Evolutionary conservation across 2,888 invertebrate species (phyloP).

Genomic region (Oxyteleia sp.): DNA sequence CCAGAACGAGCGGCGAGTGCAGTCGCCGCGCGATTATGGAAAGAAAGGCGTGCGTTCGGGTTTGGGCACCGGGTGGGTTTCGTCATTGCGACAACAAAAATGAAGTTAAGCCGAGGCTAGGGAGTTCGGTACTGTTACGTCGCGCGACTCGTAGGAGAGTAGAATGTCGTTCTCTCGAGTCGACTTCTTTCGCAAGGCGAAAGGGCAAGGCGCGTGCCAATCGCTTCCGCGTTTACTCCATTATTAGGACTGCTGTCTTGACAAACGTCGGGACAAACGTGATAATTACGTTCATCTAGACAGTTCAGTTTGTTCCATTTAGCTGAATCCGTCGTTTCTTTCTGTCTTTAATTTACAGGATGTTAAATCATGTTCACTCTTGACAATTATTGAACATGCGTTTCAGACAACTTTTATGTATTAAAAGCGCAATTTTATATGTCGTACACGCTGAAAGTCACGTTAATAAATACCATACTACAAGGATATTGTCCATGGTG

Average conservation of each 20-base stretch:
- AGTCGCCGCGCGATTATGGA: conserved; percentile 39
- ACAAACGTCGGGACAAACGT: conserved; percentile 28
- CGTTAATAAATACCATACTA: no score
- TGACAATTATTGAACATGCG: no score
- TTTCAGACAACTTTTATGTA: no score
- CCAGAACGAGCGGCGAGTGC: conserved; percentile 22
- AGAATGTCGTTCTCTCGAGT: conserved; percentile 78
- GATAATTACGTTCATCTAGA: conserved; percentile 1
- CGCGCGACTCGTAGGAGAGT: conserved; percentile 63
- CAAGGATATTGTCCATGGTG: no score
- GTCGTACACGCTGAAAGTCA: no score
- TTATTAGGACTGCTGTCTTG: conserved; percentile 71
- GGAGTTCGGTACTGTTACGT: conserved; percentile 59
- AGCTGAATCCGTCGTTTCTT: no score
- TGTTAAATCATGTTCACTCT: no score
- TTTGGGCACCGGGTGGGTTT: conserved; percentile 55
- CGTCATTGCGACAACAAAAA: conserved; percentile 59
- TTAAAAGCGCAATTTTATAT: no score
- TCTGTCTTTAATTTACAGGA: no score
- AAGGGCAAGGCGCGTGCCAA: conserved; percentile 74
- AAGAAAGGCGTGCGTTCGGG: conserved; percentile 56
- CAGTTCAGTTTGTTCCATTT: background rate
- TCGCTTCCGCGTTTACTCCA: conserved; percentile 79
- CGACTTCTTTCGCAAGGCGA: conserved; percentile 78
- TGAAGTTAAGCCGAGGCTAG: conserved; percentile 56